Conservation (phyloP, 2,888 invertebrate genomes). For the Eristalis intricaria region DNA sequence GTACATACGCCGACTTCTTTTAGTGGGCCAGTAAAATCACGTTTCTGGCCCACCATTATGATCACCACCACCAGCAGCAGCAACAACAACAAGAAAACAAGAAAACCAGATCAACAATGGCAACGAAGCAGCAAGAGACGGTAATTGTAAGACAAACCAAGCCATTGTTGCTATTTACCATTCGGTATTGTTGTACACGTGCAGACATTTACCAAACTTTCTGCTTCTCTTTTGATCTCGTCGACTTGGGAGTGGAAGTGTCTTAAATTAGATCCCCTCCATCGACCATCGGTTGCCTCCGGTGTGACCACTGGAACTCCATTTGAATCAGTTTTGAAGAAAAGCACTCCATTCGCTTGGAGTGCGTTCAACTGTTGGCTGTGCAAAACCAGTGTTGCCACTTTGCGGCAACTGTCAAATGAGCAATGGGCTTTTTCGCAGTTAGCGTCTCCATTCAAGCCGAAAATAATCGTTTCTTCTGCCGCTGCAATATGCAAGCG, state of each 20-base stretch:
- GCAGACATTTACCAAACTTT: constrained; percentile 41
- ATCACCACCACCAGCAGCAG: neutral
- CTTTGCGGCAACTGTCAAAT: constrained; percentile 30
- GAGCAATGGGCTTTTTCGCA: constrained; percentile 30
- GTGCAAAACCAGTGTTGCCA: constrained; percentile 22
- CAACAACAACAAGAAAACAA: neutral
- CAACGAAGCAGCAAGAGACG: constrained; percentile 1
- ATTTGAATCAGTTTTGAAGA: neutral
- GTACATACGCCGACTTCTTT: constrained; percentile 30
- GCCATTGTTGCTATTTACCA: constrained; percentile 49
- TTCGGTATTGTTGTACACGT: constrained; percentile 50
- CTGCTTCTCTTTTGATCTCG: neutral
- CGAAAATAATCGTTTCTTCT: constrained; percentile 35
- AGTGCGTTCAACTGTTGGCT: neutral
- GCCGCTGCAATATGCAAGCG: neutral
- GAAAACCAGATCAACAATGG: neutral
- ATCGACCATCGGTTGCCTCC: neutral
- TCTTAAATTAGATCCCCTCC: neutral
- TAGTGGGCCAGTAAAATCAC: constrained; percentile 60
- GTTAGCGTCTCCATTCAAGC: constrained; percentile 54
- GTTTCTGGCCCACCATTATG: constrained; percentile 23
- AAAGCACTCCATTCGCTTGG: neutral
- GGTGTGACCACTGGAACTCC: neutral
- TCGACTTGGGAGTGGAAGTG: neutral
- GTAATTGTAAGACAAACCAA: constrained; percentile 26